Base-by-base conservation (phyloP, 2,888 invertebrate species). In the Megamerina dolium region DNA sequence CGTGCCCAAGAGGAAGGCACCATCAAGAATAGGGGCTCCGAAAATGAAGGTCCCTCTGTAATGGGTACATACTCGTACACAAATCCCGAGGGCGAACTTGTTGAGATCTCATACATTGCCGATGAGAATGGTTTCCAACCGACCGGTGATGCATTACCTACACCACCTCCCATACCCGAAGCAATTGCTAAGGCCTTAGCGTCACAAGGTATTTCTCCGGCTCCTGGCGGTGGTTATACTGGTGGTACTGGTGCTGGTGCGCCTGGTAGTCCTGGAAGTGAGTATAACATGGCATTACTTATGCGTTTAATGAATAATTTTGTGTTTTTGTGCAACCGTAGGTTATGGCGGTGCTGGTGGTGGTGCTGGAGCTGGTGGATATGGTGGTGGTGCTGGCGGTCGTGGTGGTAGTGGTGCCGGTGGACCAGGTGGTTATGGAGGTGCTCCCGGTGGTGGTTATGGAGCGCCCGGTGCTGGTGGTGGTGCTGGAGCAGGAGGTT, bases 101-200 rank as follows among this genome's bases (percentile, higher is more conserved):
- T 80, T 48, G 76, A 75, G 41, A 64, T 82, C 13, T 74, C 76
- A n/a, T 81, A 81, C 57, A 74, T 77, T 2, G 81, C 81, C 31
- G 81, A 82, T 58, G 81, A 81, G 59, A 81, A 79, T 49, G 82
- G 82, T 39, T 82, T 82, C 66, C 77, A 77, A 45, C 77, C 81
- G 2, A 71, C 74, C 47, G 72, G 72, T 8, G 74, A 71, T 19
- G 77, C 81, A 52, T 60, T 81, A 35, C 81, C 81, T 13, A 80
- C 80, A 1, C 76, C 81, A 6, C 81, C 81, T 3, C 80, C 81
- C 40, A 78, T 81, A 50, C 81, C 81, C n/a, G 78, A 76, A 53
- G 81, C 77, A 26, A 81, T 82, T 51, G 73, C 75, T 43, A 77
- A 76, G 56, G 74, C 80, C 1, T 60, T 81, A 36, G 77, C 76